Conservation (phyloP, 1,140 invertebrate genomes). For the Whitmania pigra region DNA sequence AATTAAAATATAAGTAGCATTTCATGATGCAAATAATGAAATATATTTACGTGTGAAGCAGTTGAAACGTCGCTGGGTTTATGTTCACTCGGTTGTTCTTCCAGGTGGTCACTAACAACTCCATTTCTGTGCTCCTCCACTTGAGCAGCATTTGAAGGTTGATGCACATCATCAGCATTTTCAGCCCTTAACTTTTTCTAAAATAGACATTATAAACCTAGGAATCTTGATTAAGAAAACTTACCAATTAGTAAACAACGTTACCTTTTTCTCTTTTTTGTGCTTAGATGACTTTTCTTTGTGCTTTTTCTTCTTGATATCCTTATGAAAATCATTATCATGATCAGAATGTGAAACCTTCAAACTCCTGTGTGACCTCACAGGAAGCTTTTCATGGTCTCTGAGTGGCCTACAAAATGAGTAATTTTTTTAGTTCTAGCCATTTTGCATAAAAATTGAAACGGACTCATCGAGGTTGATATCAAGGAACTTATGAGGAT, state of each 20-base stretch:
- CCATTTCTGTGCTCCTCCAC: too few species aligned
- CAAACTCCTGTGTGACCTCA: slow-evolving; percentile 50
- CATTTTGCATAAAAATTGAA: slow-evolving; percentile 14
- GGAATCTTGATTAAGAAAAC: too few species aligned
- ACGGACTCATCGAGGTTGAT: slow-evolving; percentile 82
- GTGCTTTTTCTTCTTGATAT: slow-evolving; percentile 28
- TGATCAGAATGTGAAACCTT: slow-evolving; percentile 26
- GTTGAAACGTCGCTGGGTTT: neutral
- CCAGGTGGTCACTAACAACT: too few species aligned
- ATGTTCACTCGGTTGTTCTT: too few species aligned
- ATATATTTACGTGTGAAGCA: neutral
- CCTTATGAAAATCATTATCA: slow-evolving; percentile 30
- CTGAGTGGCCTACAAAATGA: slow-evolving; percentile 48
- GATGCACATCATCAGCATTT: too few species aligned
- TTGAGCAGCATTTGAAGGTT: too few species aligned
- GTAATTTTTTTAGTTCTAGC: neutral
- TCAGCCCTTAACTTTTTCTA: too few species aligned
- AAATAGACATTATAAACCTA: too few species aligned
- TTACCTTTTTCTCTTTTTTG: neutral
- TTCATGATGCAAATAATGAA: neutral
- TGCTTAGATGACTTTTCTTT: slow-evolving; percentile 20
- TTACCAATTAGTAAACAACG: too few species aligned
- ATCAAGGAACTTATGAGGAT: slow-evolving; percentile 83
- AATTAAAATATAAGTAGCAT: neutral
- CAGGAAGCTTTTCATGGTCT: slow-evolving; percentile 58